These are phyloP conservation scores for Meles meles DNA, from an alignment of 2,113 vertebrate genomes.

Conservation along the genomic window DNA sequence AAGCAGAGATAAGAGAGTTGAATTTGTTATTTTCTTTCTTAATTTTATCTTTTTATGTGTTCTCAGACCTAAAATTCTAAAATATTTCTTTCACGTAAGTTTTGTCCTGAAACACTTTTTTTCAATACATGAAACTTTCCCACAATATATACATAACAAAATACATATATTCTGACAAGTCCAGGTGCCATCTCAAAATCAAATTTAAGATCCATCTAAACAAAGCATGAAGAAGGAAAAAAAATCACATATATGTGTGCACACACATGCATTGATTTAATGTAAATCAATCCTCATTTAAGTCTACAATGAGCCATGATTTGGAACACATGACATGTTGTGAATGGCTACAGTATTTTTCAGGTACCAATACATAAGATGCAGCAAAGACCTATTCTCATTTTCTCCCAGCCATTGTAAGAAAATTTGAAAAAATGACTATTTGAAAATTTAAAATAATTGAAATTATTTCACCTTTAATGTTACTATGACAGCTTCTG, in stretches of 20 bases:
- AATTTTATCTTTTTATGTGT: constrained; percentile 9
- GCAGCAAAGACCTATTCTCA: not conserved
- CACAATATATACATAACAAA: not conserved
- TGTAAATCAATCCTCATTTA: not conserved
- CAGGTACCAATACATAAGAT: not conserved
- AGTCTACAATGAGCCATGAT: not conserved
- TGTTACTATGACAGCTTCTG: constrained; percentile 90
- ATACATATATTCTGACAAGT: not conserved
- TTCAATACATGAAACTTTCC: not conserved
- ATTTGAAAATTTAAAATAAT: constrained; percentile 52
- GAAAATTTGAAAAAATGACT: not conserved
- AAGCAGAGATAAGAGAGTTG: not conserved
- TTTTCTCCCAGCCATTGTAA: not conserved
- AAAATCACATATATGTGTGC: not conserved
- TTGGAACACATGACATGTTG: not conserved
- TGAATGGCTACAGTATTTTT: not conserved
- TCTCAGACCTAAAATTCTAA: constrained; percentile 4
- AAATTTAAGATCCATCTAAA: not conserved
- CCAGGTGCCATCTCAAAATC: not conserved
- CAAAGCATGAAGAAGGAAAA: not conserved
- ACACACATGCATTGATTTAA: not conserved
- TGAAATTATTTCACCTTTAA: constrained; percentile 91
- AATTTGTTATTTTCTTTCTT: not conserved
- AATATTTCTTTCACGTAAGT: not conserved
- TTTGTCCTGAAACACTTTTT: not conserved